These are phyloP conservation scores for Cepaea hortensis DNA, from an alignment of 2,888 invertebrate species.

Conservation along the genomic window DNA sequence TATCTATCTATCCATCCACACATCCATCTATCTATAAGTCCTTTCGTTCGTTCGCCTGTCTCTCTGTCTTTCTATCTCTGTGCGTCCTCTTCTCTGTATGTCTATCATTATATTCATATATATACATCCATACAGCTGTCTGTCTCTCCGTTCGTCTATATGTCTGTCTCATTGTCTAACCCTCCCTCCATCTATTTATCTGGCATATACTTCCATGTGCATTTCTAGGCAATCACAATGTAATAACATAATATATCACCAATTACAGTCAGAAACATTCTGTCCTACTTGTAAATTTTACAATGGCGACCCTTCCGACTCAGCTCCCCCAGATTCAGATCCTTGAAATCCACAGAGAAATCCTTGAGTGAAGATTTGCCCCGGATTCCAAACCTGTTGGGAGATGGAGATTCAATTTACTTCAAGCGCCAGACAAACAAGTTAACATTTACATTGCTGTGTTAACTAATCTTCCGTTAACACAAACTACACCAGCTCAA, in stretches of 20 bases:
- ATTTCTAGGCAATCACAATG: neutral
- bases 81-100: no score
- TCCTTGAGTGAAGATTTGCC: slow-evolving; percentile 66
- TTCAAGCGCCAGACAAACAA: neutral
- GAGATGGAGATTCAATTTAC: neutral
- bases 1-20: no score
- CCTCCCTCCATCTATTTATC: no score
- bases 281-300: slow-evolving; percentile 71
- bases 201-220: neutral
- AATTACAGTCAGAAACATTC: neutral
- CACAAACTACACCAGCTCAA: no score
- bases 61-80: no score
- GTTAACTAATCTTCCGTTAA: no score
- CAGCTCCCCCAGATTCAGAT: slow-evolving; percentile 72
- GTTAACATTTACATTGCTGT: neutral
- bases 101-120: no score
- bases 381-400: slow-evolving; percentile 45
- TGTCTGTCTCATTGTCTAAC: no score
- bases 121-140: no score
- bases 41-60: no score
- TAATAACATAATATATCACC: neutral
- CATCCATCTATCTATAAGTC: no score
- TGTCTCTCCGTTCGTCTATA: no score
- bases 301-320: slow-evolving; percentile 69
- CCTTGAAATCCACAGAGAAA: slow-evolving; percentile 74